A percentile compares a stretch with the other conserved stretches of the same genome.
These are phyloP conservation scores for Turdus rufiventris DNA, from an alignment of 2,113 vertebrate genomes.

Conservation along the genomic window DNA sequence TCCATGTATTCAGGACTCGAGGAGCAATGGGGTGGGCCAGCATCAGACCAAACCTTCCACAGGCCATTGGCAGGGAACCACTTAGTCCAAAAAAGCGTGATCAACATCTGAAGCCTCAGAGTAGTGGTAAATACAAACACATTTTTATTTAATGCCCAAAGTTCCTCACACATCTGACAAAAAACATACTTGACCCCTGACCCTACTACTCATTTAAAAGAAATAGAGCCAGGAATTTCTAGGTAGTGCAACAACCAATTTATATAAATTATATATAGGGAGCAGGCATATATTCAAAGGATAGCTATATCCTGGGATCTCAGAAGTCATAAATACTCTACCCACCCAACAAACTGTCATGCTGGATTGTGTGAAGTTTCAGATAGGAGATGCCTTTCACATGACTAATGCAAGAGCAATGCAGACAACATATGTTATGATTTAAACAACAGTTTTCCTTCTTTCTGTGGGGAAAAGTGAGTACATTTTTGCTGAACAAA, in stretches of 20 bases:
- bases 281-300: not conserved
- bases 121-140: not conserved
- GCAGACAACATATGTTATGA: constrained; percentile 40
- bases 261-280: not conserved
- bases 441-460: constrained; percentile 31
- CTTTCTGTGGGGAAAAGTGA: not conserved
- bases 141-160: not conserved
- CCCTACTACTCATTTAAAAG: not conserved
- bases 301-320: not conserved
- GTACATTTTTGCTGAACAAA: not conserved
- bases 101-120: not conserved
- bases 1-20: not conserved
- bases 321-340: constrained; percentile 35
- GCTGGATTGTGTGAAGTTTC: constrained; percentile 9
- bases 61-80: not conserved
- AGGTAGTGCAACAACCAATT: not conserved
- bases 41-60: not conserved
- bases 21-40: not conserved
- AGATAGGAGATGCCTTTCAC: constrained; percentile 28
- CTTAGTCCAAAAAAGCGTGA: not conserved
- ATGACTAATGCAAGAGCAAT: constrained; percentile 52
- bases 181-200: not conserved
- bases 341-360: constrained; percentile 32
- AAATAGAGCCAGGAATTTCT: not conserved
- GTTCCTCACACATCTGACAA: not conserved